These are phyloP conservation scores for Drosophila parthenogenetica DNA, from an alignment of 2,888 invertebrate genomes.

Conservation along the genomic window DNA sequence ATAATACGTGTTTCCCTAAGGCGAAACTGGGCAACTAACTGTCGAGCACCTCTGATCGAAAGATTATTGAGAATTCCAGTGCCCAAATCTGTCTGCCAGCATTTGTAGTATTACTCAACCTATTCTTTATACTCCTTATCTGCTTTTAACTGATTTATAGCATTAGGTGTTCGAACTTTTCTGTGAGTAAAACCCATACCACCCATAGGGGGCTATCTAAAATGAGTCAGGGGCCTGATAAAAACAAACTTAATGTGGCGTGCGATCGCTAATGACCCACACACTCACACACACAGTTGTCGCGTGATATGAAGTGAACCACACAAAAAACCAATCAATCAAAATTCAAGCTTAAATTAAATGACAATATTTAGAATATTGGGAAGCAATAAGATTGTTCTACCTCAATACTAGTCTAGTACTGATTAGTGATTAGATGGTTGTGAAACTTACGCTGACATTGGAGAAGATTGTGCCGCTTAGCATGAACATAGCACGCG, in stretches of 20 bases:
- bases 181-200: constrained; percentile 8
- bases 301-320: constrained; percentile 15
- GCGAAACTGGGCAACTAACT: no score
- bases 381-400: constrained; percentile 1
- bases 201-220: constrained; percentile 5
- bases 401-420: not conserved
- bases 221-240: constrained; percentile 29
- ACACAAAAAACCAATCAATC: constrained; percentile 14
- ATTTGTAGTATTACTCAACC: constrained; percentile 1
- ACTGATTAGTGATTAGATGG: not conserved
- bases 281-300: not conserved
- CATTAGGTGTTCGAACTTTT: constrained; percentile 3
- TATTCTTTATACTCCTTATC: not conserved
- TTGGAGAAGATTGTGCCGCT: constrained; percentile 99
- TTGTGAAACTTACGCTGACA: constrained; percentile 93
- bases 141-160: constrained; percentile 4
- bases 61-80: no score
- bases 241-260: constrained; percentile 9
- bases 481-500: constrained; percentile 94
- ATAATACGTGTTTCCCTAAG: no score
- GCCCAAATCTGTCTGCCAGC: not conserved
- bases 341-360: constrained; percentile 15
- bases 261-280: constrained; percentile 22
- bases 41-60: no score
- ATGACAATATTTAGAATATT: constrained; percentile 5